Evolutionary conservation across 2,888 invertebrate genomes (phyloP).

Genomic region (Blastobasis lacticolella): DNA sequence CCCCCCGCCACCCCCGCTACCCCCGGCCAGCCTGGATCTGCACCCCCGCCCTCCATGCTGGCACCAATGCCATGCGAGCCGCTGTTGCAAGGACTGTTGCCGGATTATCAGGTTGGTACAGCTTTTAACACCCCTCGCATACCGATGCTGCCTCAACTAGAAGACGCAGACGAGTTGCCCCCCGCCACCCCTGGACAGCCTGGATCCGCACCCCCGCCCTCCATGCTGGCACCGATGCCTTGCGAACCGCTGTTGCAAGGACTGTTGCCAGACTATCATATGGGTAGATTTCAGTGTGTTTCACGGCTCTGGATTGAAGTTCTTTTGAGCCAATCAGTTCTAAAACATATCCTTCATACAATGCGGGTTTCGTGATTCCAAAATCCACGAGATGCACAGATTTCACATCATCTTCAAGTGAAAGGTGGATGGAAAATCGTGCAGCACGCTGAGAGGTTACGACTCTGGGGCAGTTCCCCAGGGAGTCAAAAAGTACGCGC

Average conservation of each 20-base stretch:
- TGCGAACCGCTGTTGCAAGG: constrained; percentile 46
- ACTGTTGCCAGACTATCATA: constrained; percentile 44
- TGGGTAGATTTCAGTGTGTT: too few relatives aligned
- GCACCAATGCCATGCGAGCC: constrained; percentile 39
- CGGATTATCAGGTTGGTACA: constrained; percentile 45
- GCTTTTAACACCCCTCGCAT: constrained; percentile 47
- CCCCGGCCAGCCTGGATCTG: constrained; percentile 16
- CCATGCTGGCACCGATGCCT: constrained; percentile 26
- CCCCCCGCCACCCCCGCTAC: constrained; percentile 21
- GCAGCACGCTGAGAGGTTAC: too few relatives aligned
- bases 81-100: constrained; percentile 35
- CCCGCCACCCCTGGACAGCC: constrained; percentile 18
- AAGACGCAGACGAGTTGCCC: constrained; percentile 62
- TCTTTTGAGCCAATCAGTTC: too few relatives aligned
- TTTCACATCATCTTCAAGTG: too few relatives aligned
- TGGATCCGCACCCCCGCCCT: constrained; percentile 19
- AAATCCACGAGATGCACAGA: too few relatives aligned
- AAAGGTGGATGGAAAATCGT: too few relatives aligned
- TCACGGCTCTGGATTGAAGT: too few relatives aligned
- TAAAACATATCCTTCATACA: too few relatives aligned
- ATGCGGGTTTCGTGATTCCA: too few relatives aligned
- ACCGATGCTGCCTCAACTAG: constrained; percentile 78
- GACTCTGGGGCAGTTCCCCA: too few relatives aligned
- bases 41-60: constrained; percentile 23
- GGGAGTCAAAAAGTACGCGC: too few relatives aligned